phyloP scores from a whole-genome alignment of 1,140 invertebrate genomes.

The Maniola jurtina region DNA sequence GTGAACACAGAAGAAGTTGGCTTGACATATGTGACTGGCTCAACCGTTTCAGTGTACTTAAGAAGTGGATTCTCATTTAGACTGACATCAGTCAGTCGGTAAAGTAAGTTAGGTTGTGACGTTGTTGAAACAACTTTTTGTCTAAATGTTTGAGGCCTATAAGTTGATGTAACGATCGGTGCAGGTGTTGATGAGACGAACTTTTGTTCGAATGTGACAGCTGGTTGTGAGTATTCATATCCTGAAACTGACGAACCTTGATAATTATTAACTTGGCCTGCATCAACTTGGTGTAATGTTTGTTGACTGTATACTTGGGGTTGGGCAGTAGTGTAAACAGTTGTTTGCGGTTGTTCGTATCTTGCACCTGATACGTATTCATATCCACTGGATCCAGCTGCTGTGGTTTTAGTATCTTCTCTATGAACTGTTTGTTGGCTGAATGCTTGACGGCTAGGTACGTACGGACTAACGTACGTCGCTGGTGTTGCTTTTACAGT shows the following conservation, averaged over 20 bases:
- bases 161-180: conserved; percentile 35
- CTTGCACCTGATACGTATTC: conserved; percentile 34
- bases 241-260: conserved; percentile 24
- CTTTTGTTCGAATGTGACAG: conserved; percentile 26
- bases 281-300: conserved; percentile 29
- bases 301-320: conserved; percentile 33
- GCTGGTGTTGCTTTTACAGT: conserved; percentile 45
- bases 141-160: conserved; percentile 44
- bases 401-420: conserved; percentile 22
- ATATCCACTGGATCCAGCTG: conserved; percentile 33
- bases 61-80: conserved; percentile 68
- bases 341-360: conserved; percentile 43
- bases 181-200: conserved; percentile 31
- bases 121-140: conserved; percentile 61
- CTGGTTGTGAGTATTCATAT: conserved; percentile 39
- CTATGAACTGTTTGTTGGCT: conserved; percentile 49
- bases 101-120: conserved; percentile 45
- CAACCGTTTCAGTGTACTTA: conserved; percentile 59
- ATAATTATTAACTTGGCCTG: conserved; percentile 26
- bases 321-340: conserved; percentile 21
- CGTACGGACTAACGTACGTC: conserved; percentile 35
- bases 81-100: conserved; percentile 58
- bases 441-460: conserved; percentile 37
- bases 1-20: conserved; percentile 57
- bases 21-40: conserved; percentile 52